These are phyloP conservation scores for Condylostylus longicornis DNA, from an alignment of 1,140 invertebrate species.

Conservation along the genomic window DNA sequence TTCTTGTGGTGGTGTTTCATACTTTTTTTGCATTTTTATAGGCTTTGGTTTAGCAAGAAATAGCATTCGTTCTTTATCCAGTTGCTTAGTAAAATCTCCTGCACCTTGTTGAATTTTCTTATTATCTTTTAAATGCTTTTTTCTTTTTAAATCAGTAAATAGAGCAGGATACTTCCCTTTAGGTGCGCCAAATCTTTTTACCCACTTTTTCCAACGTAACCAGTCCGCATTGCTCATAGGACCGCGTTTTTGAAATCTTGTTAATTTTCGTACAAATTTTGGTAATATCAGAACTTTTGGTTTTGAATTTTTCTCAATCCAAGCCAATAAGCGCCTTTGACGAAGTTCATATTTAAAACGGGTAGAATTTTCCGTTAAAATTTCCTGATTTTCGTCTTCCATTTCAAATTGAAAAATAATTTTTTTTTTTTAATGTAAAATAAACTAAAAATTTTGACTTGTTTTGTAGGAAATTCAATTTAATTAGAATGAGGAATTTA, in stretches of 20 bases:
- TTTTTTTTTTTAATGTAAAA: constrained; percentile 1
- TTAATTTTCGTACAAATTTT: constrained; percentile 1
- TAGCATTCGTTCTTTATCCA: no score
- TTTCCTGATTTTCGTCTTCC: constrained; percentile 3
- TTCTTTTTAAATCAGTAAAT: no score
- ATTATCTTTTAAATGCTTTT: no score
- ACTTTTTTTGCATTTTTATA: no score
- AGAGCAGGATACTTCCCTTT: no score
- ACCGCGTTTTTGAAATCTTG: constrained; percentile 18
- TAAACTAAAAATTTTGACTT: not conserved
- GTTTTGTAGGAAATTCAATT: no score
- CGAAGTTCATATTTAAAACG: not conserved
- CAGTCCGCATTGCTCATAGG: constrained; percentile 20
- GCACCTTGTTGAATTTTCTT: constrained; percentile 1
- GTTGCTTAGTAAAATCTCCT: no score
- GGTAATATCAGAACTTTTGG: constrained; percentile 4
- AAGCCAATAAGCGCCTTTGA: not conserved
- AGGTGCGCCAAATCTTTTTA: constrained; percentile 4
- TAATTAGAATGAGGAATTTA: no score
- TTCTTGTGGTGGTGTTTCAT: no score
- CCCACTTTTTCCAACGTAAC: constrained; percentile 16
- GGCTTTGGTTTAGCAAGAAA: no score
- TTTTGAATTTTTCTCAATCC: constrained; percentile 8
- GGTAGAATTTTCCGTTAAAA: no score
- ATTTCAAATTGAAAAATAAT: not conserved